phyloP scores from a whole-genome alignment of 2,113 vertebrate genomes.

The Epinephelus cyanopodus region DNA sequence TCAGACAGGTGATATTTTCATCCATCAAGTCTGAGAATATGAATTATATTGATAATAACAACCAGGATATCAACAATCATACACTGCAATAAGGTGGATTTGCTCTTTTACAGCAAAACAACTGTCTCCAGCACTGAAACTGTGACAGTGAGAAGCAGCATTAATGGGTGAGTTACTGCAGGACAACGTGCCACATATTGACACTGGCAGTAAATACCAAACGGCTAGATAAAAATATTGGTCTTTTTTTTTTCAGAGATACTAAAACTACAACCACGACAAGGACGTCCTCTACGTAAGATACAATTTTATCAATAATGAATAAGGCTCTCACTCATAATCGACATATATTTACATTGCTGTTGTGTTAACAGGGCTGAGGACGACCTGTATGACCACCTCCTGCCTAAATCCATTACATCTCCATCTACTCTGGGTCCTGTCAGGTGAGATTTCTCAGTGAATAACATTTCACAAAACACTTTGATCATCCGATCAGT shows the following conservation, averaged over 20 bases:
- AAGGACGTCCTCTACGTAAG: constrained; percentile 60
- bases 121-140: constrained; percentile 47
- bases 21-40: background rate
- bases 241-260: constrained; percentile 49
- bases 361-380: constrained; percentile 62
- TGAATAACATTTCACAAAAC: background rate
- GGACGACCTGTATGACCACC: constrained; percentile 72
- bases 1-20: constrained; percentile 60
- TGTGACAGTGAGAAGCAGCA: constrained; percentile 59
- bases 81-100: background rate
- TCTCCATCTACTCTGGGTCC: constrained; percentile 11
- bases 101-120: constrained; percentile 38
- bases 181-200: background rate
- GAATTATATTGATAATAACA: background rate
- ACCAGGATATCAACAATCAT: background rate
- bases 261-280: constrained; percentile 42
- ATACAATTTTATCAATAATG: background rate
- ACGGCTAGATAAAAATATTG: background rate
- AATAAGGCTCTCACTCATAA: background rate
- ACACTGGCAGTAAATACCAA: background rate
- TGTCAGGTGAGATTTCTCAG: constrained; percentile 56
- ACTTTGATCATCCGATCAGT: background rate
- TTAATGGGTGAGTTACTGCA: constrained; percentile 53
- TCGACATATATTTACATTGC: background rate
- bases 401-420: constrained; percentile 69